A percentile compares a stretch with the other conserved stretches of the same genome.
Conservation (phyloP, 2,113 vertebrate genomes). For the Athene noctua region DNA sequence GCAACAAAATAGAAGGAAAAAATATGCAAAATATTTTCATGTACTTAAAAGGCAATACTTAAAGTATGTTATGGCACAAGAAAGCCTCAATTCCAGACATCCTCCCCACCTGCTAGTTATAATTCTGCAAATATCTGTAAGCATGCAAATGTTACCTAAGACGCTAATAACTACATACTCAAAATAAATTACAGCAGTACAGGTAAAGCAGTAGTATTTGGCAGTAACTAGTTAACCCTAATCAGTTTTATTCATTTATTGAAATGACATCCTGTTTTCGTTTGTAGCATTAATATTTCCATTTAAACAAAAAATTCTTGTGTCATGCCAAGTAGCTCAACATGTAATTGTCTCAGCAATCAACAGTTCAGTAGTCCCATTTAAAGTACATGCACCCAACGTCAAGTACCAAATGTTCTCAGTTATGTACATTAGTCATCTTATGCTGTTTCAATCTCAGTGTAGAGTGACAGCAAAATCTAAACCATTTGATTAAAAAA, state of each 20-base stretch:
- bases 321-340: neutral
- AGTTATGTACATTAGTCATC: no score
- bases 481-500: neutral
- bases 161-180: neutral
- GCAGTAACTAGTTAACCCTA: neutral
- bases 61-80: accelerated
- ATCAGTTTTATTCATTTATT: neutral
- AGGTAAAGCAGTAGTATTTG: neutral
- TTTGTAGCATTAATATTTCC: neutral
- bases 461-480: no score
- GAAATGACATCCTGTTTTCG: neutral
- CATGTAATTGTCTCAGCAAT: neutral
- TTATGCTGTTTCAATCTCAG: no score
- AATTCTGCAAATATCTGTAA: neutral
- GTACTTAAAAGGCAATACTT: neutral
- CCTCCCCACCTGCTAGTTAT: neutral
- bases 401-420: neutral
- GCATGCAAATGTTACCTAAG: accelerated
- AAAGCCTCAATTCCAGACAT: neutral
- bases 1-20: neutral
- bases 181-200: neutral
- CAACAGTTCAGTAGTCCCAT: neutral
- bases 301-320: no score
- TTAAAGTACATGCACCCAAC: neutral
- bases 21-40: accelerated